These are phyloP conservation scores for Cavia porcellus DNA, from an alignment of 2,113 vertebrate species.

Conservation along the genomic window DNA sequence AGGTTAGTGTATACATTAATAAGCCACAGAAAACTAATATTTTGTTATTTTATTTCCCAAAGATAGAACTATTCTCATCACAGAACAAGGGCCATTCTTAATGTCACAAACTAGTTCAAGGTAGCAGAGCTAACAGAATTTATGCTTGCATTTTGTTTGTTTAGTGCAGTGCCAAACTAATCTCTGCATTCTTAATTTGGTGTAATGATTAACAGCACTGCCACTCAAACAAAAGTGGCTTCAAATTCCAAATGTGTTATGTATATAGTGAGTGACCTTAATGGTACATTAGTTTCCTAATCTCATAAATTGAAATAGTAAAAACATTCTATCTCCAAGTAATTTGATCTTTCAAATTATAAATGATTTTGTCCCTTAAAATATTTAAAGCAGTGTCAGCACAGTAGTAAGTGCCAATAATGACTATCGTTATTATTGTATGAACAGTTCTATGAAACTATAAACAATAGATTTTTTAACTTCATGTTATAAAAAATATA, in stretches of 20 bases:
- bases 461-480: background rate
- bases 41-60: slow-evolving; percentile 1
- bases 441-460: background rate
- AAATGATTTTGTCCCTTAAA: background rate
- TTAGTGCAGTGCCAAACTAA: background rate
- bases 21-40: background rate
- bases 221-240: background rate
- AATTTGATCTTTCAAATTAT: background rate
- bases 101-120: background rate
- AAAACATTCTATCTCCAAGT: background rate
- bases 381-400: background rate
- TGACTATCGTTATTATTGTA: background rate
- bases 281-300: background rate
- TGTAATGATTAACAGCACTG: background rate
- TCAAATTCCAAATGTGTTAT: background rate
- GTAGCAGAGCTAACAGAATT: background rate
- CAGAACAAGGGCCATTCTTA: background rate
- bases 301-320: background rate
- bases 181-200: background rate
- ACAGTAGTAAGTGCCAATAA: background rate
- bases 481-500: background rate
- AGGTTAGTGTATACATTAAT: background rate
- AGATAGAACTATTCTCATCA: background rate
- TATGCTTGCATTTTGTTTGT: background rate
- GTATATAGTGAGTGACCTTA: background rate